These are phyloP conservation scores for Artemisiospiza belli DNA, from an alignment of 2,113 vertebrate species.

Conservation along the genomic window DNA sequence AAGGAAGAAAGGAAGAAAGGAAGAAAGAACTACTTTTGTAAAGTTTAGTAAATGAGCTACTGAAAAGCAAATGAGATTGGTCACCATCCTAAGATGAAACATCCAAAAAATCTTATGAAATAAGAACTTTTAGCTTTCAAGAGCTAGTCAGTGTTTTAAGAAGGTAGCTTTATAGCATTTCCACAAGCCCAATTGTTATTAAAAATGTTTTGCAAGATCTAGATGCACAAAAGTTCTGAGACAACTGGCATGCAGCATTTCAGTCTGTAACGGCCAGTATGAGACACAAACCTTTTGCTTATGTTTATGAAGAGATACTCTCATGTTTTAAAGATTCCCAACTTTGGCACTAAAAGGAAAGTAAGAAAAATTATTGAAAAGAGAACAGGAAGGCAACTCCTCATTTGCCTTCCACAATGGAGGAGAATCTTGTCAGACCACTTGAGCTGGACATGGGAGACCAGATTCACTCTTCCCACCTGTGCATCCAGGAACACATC, in stretches of 20 bases:
- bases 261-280: background rate
- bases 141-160: background rate
- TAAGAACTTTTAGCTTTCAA: background rate
- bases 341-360: background rate
- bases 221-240: background rate
- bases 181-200: fast-evolving
- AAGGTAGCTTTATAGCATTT: background rate
- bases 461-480: background rate
- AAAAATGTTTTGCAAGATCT: background rate
- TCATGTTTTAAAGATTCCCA: background rate
- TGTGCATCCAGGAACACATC: background rate
- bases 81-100: background rate
- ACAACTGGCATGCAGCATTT: background rate
- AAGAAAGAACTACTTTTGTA: background rate
- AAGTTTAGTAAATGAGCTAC: background rate
- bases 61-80: background rate
- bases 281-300: fast-evolving
- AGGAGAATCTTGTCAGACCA: background rate
- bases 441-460: background rate
- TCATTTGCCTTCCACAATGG: background rate
- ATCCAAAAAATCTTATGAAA: background rate
- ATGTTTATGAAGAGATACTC: background rate
- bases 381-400: background rate
- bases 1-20: background rate
- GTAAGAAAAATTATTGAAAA: background rate